Evolutionary conservation across 2,888 invertebrate genomes (phyloP), one percentile per base, ranked within the genome.

Genomic region (Diabrotica balteata): DNA sequence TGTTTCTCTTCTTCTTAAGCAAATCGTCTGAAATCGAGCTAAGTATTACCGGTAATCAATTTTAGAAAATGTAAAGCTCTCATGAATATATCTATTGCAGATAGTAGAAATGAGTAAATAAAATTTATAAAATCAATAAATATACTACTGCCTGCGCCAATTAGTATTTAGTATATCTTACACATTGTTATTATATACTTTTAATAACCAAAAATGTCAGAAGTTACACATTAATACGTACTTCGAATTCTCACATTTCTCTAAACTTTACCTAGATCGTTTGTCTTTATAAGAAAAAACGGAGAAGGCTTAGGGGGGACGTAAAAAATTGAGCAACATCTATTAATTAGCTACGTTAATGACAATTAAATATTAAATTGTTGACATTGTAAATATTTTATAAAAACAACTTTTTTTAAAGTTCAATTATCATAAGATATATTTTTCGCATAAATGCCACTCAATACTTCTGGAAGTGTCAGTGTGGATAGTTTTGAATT

Each of bases 291-390:
- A 51, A 43, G 22, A 59, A 59, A 32, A 59, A 65, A 63, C 54
- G 64, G 67, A 67, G 66, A 66, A 60, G 58, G 68, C 51, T 58
- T 11, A 49, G 49, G 46, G 58, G 53, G 67, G 59, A 71, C 66
- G 71, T 71, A 71, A 71, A 70, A 73, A 71, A 71, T 73, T 73
- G 73, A 73, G 71, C 71, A 73, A 73, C 69, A 69, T 61, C 73
- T 71, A 73, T 66, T 32, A 32, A 32, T 32, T 66, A 66, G 62
- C 62, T 69, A 69, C 64, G 50, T 66, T 32, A 58, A 47, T 65
- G 67, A 59, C 59, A 59, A 17, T 65, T 65, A 59, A 62, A 53
- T 58, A 63, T 59, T 62, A 55, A 53, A 54, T 44, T 17, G 45
- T 59, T 42, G 63, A 63, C 54, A 59, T 63, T 59, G 63, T 67